Evolutionary conservation across 2,113 vertebrate species (phyloP).

Genomic region (Morone chrysops): DNA sequence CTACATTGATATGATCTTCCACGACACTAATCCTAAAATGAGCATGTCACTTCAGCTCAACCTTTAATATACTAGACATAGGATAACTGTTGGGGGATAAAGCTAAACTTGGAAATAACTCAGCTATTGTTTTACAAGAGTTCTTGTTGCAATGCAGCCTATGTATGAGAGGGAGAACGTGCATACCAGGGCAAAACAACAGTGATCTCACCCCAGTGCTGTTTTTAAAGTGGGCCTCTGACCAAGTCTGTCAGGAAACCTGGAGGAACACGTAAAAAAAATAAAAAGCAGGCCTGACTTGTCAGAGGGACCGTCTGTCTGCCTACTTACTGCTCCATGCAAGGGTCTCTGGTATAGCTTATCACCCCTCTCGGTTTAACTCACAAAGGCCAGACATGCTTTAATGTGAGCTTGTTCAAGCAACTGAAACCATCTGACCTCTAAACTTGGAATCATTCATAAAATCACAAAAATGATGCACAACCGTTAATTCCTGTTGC

Average conservation of each 20-base stretch:
- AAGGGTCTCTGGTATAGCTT: conserved; percentile 41
- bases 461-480: conserved; percentile 19
- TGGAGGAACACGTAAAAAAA: conserved; percentile 45
- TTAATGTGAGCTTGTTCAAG: conserved; percentile 55
- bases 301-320: conserved; percentile 59
- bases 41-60: conserved; percentile 41
- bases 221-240: conserved; percentile 69
- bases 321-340: conserved; percentile 42
- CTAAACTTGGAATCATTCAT: conserved; percentile 10
- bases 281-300: conserved; percentile 49
- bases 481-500: conserved; percentile 14
- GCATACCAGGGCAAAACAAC: conserved; percentile 58
- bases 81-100: conserved; percentile 26
- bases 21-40: conserved; percentile 47
- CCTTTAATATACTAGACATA: conserved; percentile 23
- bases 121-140: conserved; percentile 7
- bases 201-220: conserved; percentile 72
- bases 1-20: conserved; percentile 52
- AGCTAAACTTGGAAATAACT: conserved; percentile 41
- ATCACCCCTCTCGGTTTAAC: conserved; percentile 54
- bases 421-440: conserved; percentile 47
- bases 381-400: conserved; percentile 51
- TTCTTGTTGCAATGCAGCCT: conserved; percentile 24
- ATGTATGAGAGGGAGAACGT: conserved; percentile 17
- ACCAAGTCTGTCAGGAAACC: conserved; percentile 70